Evolutionary conservation across 1,140 invertebrate genomes (phyloP).

Genomic region (Tetragonula clypearis): DNA sequence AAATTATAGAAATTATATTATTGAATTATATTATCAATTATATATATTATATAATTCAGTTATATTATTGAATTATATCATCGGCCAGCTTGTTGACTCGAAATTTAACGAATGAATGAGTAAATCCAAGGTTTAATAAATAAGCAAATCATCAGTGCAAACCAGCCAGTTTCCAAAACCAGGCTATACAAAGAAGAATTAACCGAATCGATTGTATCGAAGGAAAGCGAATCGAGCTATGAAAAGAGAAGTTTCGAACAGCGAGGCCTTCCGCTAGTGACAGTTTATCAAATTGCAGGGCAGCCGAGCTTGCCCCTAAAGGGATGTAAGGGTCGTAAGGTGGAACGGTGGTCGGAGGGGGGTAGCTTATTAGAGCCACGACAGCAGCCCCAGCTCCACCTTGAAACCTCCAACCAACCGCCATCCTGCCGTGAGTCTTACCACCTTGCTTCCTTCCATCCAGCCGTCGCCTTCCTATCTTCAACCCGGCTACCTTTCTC

Average conservation of each 20-base stretch:
- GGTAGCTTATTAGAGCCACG: constrained; percentile 70
- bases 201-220: neutral
- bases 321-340: constrained; percentile 69
- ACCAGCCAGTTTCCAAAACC: neutral
- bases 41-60: no score
- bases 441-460: constrained; percentile 68
- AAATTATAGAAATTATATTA: no score
- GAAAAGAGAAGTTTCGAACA: constrained; percentile 47
- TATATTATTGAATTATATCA: no score
- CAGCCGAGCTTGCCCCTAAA: constrained; percentile 58
- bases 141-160: neutral
- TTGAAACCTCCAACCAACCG: constrained; percentile 70
- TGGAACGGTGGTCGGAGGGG: constrained; percentile 63
- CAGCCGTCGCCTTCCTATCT: constrained; percentile 49
- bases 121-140: no score
- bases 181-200: neutral
- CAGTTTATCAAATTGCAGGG: constrained; percentile 72
- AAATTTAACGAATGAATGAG: no score
- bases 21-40: no score
- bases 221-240: constrained; percentile 42
- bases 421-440: constrained; percentile 66
- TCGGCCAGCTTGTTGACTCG: no score
- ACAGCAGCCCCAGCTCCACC: constrained; percentile 64
- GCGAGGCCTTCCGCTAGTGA: constrained; percentile 52
- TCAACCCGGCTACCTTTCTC: constrained; percentile 7